These are phyloP conservation scores for Ursus arctos DNA, from an alignment of 2,113 vertebrate genomes.

Conservation along the genomic window DNA sequence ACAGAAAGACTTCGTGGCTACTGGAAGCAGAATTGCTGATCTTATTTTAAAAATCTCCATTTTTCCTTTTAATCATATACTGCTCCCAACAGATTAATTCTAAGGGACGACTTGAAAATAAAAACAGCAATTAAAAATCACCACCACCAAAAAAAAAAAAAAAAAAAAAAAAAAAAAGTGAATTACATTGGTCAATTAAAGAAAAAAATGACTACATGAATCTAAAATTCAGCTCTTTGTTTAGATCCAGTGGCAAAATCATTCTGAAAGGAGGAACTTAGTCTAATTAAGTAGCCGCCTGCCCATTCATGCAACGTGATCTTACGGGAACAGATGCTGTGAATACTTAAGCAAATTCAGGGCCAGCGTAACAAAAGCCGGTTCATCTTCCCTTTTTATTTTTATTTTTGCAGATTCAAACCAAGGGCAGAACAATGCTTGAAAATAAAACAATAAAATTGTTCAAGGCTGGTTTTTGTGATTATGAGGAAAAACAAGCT, in stretches of 20 bases:
- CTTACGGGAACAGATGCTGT: neutral
- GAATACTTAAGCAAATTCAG: neutral
- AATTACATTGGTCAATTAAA: neutral
- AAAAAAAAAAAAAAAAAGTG: neutral
- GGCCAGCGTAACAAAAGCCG: neutral
- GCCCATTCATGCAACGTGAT: neutral
- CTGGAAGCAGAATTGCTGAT: neutral
- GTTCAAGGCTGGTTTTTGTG: neutral
- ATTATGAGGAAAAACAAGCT: neutral
- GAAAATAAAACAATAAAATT: neutral
- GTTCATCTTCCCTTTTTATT: neutral
- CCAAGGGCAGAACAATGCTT: neutral
- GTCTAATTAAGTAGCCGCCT: neutral
- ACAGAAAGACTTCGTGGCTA: neutral
- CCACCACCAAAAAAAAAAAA: neutral
- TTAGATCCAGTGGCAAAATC: neutral
- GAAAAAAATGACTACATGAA: neutral
- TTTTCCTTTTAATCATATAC: neutral
- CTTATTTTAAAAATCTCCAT: neutral
- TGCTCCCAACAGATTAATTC: neutral
- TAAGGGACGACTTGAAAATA: neutral
- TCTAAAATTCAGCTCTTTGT: slow-evolving; percentile 6
- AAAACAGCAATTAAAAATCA: slow-evolving; percentile 10
- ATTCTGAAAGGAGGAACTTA: neutral
- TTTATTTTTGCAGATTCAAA: neutral